These are phyloP conservation scores for Drosophila pseudotakahashii DNA, from an alignment of 2,888 invertebrate genomes.

Conservation along the genomic window DNA sequence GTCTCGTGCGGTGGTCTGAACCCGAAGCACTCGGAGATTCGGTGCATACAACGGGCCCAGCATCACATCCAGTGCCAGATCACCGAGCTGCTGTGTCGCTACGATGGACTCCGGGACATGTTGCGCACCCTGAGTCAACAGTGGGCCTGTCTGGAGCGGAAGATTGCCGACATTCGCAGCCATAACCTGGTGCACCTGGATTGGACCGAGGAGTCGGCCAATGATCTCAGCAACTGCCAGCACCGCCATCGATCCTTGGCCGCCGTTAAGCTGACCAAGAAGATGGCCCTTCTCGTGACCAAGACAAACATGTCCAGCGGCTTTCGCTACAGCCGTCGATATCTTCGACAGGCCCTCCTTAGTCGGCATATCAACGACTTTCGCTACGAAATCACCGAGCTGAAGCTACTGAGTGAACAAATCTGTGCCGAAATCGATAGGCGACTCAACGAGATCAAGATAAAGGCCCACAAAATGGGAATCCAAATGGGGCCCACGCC, in stretches of 20 bases:
- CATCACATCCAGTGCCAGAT: conserved; percentile 11
- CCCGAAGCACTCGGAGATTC: not conserved
- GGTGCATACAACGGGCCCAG: not conserved
- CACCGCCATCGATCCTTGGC: conserved; percentile 22
- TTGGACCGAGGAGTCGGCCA: conserved; percentile 30
- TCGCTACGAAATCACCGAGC: conserved; percentile 34
- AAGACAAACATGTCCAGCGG: conserved; percentile 12
- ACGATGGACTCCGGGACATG: conserved; percentile 1
- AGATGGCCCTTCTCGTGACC: conserved; percentile 13
- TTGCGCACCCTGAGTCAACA: not conserved
- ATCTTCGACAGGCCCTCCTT: conserved; percentile 13
- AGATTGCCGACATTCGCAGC: not conserved
- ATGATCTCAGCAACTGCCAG: conserved; percentile 42
- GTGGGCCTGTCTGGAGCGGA: not conserved
- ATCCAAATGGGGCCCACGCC: not conserved
- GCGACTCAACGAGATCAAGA: conserved; percentile 2
- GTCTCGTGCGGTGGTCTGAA: not conserved
- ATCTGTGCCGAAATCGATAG: conserved; percentile 24
- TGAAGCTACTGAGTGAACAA: conserved; percentile 36
- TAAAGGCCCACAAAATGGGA: not conserved
- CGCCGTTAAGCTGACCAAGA: conserved; percentile 34
- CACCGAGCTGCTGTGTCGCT: conserved; percentile 11
- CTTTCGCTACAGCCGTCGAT: not conserved
- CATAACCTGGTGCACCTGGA: not conserved
- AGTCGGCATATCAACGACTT: conserved; percentile 40